Percentiles rank a stretch among this genome's conserved stretches.
phyloP scores from a whole-genome alignment of 2,113 vertebrate species.

The Paramormyrops kingsleyae region DNA sequence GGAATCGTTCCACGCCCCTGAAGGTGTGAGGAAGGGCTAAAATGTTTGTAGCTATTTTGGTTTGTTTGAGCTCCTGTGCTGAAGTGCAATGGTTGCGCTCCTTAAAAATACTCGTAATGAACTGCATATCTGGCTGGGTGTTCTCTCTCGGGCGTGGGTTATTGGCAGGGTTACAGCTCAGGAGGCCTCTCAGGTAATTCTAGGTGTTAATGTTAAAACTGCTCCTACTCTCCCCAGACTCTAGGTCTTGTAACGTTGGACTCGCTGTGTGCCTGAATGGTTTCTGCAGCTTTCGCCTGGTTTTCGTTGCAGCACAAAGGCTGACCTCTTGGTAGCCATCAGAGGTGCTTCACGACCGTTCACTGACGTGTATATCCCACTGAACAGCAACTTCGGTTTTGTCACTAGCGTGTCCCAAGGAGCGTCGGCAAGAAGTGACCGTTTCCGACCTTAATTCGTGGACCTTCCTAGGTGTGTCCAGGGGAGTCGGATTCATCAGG shows the following conservation, averaged over 20 bases:
- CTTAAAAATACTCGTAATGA: background rate
- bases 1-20: constrained; percentile 21
- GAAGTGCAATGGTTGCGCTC: constrained; percentile 34
- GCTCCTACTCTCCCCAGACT: background rate
- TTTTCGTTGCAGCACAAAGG: background rate
- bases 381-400: background rate
- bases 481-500: constrained; percentile 95
- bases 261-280: background rate
- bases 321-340: background rate
- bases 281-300: background rate
- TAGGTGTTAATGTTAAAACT: background rate
- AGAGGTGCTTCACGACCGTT: background rate
- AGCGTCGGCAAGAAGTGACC: background rate
- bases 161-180: background rate
- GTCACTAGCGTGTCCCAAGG: background rate
- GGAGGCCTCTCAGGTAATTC: background rate
- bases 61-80: constrained; percentile 55
- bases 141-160: background rate
- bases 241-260: background rate
- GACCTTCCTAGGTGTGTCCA: constrained; percentile 75
- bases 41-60: constrained; percentile 60
- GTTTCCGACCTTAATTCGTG: background rate
- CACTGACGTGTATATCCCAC: background rate
- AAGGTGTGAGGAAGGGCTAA: constrained; percentile 44
- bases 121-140: background rate